Evolutionary conservation across 2,113 vertebrate species (phyloP).

Genomic region (Polypterus senegalus): DNA sequence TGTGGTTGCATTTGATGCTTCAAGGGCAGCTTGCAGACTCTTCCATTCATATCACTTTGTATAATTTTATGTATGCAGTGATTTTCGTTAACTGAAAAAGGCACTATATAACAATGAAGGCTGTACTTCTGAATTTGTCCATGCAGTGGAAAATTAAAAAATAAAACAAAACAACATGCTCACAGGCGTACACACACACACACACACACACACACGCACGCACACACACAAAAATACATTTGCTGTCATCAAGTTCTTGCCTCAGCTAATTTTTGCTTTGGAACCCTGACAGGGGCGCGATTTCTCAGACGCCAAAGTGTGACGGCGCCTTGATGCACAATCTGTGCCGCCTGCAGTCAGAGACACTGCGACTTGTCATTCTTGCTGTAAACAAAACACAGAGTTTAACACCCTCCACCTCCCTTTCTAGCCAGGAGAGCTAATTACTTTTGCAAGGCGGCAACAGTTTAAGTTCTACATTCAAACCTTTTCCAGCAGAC

Average conservation of each 20-base stretch:
- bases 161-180: constrained; percentile 10
- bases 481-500: constrained; percentile 8
- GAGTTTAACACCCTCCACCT: background rate
- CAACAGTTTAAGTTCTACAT: constrained; percentile 25
- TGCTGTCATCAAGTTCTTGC: constrained; percentile 65
- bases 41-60: no score
- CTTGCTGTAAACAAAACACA: constrained; percentile 28
- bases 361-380: constrained; percentile 26
- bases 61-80: no score
- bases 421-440: constrained; percentile 19
- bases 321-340: constrained; percentile 50
- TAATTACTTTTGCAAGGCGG: constrained; percentile 36
- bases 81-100: no score
- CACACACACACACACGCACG: background rate
- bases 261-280: constrained; percentile 60
- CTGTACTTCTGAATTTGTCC: no score
- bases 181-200: no score
- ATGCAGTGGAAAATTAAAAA: constrained; percentile 1
- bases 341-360: constrained; percentile 33
- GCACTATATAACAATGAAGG: no score
- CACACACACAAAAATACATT: constrained; percentile 30
- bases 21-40: no score
- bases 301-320: constrained; percentile 66
- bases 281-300: constrained; percentile 59
- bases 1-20: no score